Evolutionary conservation across 2,113 vertebrate genomes (phyloP).

Genomic region (Loxodonta africana): DNA sequence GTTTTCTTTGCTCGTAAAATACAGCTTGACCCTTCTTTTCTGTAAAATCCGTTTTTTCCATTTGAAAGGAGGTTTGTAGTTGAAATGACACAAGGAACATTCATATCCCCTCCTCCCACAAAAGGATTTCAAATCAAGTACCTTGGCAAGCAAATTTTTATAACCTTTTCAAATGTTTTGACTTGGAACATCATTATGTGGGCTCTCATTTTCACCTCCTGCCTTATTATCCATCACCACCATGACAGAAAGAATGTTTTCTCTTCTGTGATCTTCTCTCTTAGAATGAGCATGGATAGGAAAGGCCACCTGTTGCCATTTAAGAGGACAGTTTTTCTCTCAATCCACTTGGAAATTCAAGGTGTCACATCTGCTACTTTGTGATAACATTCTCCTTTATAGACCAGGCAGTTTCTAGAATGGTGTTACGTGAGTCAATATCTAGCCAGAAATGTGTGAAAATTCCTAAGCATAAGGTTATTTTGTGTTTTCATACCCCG

Average conservation of each 20-base stretch:
- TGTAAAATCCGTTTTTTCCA: not conserved
- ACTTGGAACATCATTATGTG: not conserved
- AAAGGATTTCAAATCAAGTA: not conserved
- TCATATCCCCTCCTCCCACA: rapidly evolving
- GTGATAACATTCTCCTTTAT: not conserved
- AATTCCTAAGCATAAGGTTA: not conserved
- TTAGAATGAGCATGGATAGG: not conserved
- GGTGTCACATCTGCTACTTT: not conserved
- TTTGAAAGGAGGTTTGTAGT: not conserved
- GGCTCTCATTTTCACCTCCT: not conserved
- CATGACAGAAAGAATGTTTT: not conserved
- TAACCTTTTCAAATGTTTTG: conserved; percentile 5
- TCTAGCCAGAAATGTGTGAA: rapidly evolving
- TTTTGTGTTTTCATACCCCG: not conserved
- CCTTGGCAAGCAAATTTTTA: not conserved
- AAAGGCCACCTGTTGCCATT: not conserved
- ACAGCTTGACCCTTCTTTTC: not conserved
- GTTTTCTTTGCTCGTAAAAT: not conserved
- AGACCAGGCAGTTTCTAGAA: not conserved
- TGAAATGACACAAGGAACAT: not conserved
- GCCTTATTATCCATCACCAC: not conserved
- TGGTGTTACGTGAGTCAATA: not conserved
- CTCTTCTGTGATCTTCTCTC: not conserved
- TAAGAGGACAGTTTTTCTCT: not conserved
- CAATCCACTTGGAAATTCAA: conserved; percentile 19